Base-by-base conservation (phyloP, 2,888 invertebrate species). In the Beris chalybata region DNA sequence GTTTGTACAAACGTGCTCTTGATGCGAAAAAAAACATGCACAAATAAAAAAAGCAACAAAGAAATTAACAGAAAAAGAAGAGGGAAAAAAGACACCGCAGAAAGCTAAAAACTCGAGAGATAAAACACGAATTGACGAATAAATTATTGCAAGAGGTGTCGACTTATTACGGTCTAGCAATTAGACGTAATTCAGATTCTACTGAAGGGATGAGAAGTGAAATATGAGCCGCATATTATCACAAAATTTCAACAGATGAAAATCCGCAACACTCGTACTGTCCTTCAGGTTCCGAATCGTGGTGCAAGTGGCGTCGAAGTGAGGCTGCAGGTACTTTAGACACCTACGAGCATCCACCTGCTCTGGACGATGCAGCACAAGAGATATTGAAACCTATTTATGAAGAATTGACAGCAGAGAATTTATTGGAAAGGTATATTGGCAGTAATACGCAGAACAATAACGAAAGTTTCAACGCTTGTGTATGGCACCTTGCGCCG, bases 361-460 rank as follows among this genome's bases (percentile, higher is more conserved):
- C 72, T 58, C 68, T 74, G 66, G 73, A 73, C 54, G 22, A 56
- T 53, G 72, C 74, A 56, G 73, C 74, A 72, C 47, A 52, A 43
- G 30, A 64, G 45, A 70, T 64, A 30, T 72, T 74, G 13, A 70
- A 72, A 30, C 74, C 74, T 5, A 73, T 75, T 65, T 75, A 74
- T n/a, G 71, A 73, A 71, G 73, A 75, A 69, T 73, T 76, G 29
- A 74, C 73, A 54, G 73, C 73, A n/a, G 71, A 74, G 45, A 67
- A 68, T 50, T 69, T 75, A 50, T 66, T 76, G 57, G 71, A 73
- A 64, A 45, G 74, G 65, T 76, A 74, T 71, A 69, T 75, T 59
- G 74, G 74, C 59, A 74, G 75, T 47, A 74, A 74, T 66, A 76
- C 72, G 5, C 75, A 76, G 70, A 76, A 76, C 61, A 74, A 72